Base-by-base conservation (phyloP, 2,888 invertebrate genomes). In the Anthophora plumipes region DNA sequence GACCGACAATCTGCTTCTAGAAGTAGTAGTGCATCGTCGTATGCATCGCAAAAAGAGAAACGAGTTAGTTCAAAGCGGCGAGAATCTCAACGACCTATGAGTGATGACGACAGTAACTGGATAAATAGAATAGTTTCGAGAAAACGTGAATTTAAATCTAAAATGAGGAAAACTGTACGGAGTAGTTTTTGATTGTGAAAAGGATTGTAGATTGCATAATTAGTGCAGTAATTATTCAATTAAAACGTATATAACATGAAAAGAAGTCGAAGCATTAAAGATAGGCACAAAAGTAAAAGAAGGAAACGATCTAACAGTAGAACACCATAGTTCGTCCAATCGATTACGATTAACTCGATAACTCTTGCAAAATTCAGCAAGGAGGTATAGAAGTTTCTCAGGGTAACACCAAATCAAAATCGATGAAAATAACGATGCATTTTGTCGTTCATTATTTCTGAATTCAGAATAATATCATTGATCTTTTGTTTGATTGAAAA, bases 391-490 rank as follows among this genome's bases (percentile, higher is more conserved):
- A 74, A 86, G 89, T 71, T n/a, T 90, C 90, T 61, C 88, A 87
- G 57, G 90, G 88, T 80, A 89, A 89, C 83, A 84, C 85, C 43
- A 88, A 89, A 52, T 87, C 89, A 17, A 89, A 85, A 73, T 88
- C 86, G 46, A 90, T 85, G 64, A 88, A 82, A 60, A 76, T 77
- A 54, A 68, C 67, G 72, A 59, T 81, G 78, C 66, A 57, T 83
- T 43, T 81, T 66, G 73, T 81, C 83, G 37, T 80, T 83, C 31
- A 87, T 82, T 61, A 84, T 50, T 17, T 80, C n/a, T 75, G 22
- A 69, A 84, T 67, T 78, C 67, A 41, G 66, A 72, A 69, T 60
- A 63, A 82, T 80, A 55, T 70, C 71, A 60, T 12, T 66, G 31
- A 22, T 25, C 9, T 12, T 5, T 22, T n/a, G 25, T 66, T 54